A percentile compares a stretch with the other conserved stretches of the same genome.
These are phyloP conservation scores for Haliclona indistincta DNA, from an alignment of 37 sponge, comb jelly and placozoan species.

Conservation along the genomic window DNA sequence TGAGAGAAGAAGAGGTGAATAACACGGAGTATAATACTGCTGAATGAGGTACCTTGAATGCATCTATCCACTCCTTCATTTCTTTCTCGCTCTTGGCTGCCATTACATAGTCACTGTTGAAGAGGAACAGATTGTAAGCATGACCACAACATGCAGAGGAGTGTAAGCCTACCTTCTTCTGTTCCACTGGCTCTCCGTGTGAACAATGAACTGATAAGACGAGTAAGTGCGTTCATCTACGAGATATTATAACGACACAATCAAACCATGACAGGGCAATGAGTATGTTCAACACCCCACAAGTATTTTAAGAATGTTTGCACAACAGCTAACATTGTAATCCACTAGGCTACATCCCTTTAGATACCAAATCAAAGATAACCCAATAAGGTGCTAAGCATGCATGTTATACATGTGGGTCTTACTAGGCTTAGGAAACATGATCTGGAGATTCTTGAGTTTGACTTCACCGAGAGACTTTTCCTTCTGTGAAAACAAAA, in stretches of 20 bases:
- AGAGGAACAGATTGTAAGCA: neutral
- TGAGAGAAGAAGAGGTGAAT: neutral
- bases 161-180: constrained; percentile 60
- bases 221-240: constrained; percentile 54
- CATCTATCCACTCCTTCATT: constrained; percentile 84
- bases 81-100: constrained; percentile 73
- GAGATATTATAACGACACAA: too few species aligned
- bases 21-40: neutral
- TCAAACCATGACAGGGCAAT: too few species aligned
- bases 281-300: too few species aligned
- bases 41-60: constrained; percentile 67
- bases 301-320: too few species aligned
- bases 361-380: too few species aligned
- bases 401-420: neutral
- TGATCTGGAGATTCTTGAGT: constrained; percentile 61
- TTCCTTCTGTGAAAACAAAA: constrained; percentile 17
- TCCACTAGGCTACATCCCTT: too few species aligned
- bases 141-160: neutral
- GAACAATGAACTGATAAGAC: constrained; percentile 73
- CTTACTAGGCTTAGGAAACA: constrained; percentile 52
- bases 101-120: constrained; percentile 67
- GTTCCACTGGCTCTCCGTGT: constrained; percentile 89
- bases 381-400: too few species aligned
- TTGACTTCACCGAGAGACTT: constrained; percentile 75
- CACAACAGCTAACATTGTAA: too few species aligned